Conservation (phyloP, 1,140 invertebrate species). For the Sesamia nonagrioides region DNA sequence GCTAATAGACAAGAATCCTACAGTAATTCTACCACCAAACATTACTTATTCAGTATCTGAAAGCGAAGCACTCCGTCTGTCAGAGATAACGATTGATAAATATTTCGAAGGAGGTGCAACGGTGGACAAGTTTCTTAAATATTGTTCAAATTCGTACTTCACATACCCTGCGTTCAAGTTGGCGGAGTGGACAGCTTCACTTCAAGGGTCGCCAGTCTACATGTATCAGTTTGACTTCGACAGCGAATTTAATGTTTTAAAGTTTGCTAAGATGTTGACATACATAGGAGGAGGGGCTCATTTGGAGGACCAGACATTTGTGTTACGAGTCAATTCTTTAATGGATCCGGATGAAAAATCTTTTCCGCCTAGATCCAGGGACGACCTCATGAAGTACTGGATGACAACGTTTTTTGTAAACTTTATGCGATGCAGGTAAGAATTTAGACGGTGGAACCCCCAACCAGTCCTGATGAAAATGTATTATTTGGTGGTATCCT, state of each 20-base stretch:
- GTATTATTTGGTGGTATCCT: too few relatives aligned
- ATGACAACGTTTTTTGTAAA: constrained; percentile 46
- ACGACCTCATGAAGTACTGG: constrained; percentile 53
- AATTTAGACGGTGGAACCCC: neutral
- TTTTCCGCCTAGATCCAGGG: constrained; percentile 36
- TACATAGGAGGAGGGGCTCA: constrained; percentile 52
- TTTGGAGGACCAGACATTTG: constrained; percentile 57
- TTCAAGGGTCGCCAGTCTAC: constrained; percentile 44
- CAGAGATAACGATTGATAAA: constrained; percentile 7
- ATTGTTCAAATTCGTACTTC: constrained; percentile 49
- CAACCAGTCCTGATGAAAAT: too few relatives aligned
- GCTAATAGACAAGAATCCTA: constrained; percentile 21
- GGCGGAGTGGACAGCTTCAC: constrained; percentile 45
- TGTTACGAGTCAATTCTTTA: constrained; percentile 55
- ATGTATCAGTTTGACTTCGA: constrained; percentile 59
- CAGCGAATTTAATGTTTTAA: constrained; percentile 44
- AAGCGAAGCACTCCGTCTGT: constrained; percentile 11
- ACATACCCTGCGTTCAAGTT: constrained; percentile 56
- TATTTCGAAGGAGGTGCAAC: constrained; percentile 54
- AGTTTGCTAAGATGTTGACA: constrained; percentile 12
- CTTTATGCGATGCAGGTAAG: constrained; percentile 53
- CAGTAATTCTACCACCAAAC: constrained; percentile 19
- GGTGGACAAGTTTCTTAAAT: constrained; percentile 50
- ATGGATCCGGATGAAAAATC: constrained; percentile 17
- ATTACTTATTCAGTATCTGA: constrained; percentile 39